Evolutionary conservation across 2,888 invertebrate species (phyloP), one percentile per base, ranked within the genome.

Genomic region (Drosophila bunnanda): DNA sequence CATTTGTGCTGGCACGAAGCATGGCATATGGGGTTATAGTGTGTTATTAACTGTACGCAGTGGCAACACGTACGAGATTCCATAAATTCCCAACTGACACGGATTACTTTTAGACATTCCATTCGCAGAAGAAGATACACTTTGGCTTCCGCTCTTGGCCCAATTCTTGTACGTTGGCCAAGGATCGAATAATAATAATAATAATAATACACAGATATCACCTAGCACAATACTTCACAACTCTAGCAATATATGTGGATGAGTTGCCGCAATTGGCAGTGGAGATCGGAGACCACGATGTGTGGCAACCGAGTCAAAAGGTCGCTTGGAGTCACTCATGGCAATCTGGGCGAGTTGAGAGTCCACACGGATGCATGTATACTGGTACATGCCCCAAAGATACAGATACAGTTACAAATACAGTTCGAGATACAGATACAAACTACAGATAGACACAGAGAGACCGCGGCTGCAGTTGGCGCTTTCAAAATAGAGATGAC

Each of bases 401-500:
- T 25, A 30, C 25, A 43, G 60, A 41, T 41, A 54, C 38, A 54
- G 55, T 38, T 39, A 36, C 32, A 43, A 41, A 17, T 32, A 39
- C 55, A 20, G 36, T 41, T 41, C 4, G 22, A 44, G 43, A 44
- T 15, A 44, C 41, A 43, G 22, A 30, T 20, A 20, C 15, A 25
- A 25, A 25, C 25, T 25, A 25, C 3, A 25, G 25, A 25, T 25
- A 4, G 25, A 25, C 25, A 43, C 28, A 44, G 20, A 60, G 36
- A 36, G 30, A 60, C 56, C 43, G 17, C 25, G 20, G 12, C 17
- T 68, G 68, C 58, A 68, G 58, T 57, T 69, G 48, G 58, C 48
- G 36, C 32, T 69, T 71, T 67, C 69, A 68, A 67, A 67, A 67
- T 67, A 67, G 67, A 68, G 68, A 67, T 67, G 67, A 67, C 67